These are phyloP conservation scores for Agrotis ipsilon DNA, from an alignment of 2,888 invertebrate species.

Conservation along the genomic window DNA sequence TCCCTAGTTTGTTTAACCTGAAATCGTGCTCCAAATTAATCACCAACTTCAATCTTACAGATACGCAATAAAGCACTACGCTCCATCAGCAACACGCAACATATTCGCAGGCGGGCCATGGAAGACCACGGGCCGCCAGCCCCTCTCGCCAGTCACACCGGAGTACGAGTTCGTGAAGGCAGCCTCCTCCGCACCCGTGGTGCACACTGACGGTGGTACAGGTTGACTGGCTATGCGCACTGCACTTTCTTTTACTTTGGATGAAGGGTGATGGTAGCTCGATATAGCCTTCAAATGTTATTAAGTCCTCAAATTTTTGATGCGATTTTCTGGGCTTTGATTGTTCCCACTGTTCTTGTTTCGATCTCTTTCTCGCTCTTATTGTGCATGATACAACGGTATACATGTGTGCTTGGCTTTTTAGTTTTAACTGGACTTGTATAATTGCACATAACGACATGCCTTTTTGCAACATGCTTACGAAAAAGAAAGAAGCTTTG, in stretches of 20 bases:
- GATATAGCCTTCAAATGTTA: not conserved
- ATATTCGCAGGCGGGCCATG: conserved; percentile 74
- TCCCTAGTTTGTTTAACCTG: not conserved
- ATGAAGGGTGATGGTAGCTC: too few species aligned
- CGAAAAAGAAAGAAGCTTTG: too few species aligned
- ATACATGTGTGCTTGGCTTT: not conserved
- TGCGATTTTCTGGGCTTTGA: not conserved
- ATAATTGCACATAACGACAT: too few species aligned
- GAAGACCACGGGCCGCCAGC: conserved; percentile 79
- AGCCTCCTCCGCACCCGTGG: conserved; percentile 74
- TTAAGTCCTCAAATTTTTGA: not conserved
- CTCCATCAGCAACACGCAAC: conserved; percentile 72
- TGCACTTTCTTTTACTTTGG: conserved; percentile 65
- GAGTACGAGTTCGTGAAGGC: conserved; percentile 83
- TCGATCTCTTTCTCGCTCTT: not conserved
- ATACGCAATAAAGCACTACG: conserved; percentile 80
- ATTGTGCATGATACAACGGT: not conserved
- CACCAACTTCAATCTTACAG: conserved; percentile 67
- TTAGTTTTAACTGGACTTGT: not conserved
- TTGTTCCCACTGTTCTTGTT: not conserved
- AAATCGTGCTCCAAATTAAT: too few species aligned
- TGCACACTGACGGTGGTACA: conserved; percentile 84
- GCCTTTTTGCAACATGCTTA: too few species aligned
- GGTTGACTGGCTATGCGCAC: conserved; percentile 78
- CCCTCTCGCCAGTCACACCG: conserved; percentile 69